Evolutionary conservation across 2,888 invertebrate species (phyloP).

Genomic region (Leucophora obtusa): DNA sequence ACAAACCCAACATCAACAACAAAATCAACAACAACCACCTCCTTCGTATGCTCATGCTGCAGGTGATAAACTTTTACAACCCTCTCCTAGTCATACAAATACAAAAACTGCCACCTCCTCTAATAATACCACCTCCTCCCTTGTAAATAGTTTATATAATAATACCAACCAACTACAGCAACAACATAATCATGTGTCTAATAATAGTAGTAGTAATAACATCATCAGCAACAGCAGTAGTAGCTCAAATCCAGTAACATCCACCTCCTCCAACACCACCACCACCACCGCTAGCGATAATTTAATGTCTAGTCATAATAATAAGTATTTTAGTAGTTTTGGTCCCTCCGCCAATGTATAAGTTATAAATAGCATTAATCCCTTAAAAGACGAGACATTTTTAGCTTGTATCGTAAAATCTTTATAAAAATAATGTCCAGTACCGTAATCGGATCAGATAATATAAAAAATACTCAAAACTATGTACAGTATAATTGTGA

Average conservation of each 20-base stretch:
- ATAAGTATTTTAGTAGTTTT: constrained; percentile 78
- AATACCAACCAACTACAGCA: constrained; percentile 53
- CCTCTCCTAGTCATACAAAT: constrained; percentile 61
- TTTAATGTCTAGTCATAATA: constrained; percentile 66
- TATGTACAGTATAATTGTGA: constrained; percentile 56
- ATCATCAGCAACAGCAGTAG: constrained; percentile 47
- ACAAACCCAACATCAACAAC: constrained; percentile 69
- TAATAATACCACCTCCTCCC: constrained; percentile 30
- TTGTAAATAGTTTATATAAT: constrained; percentile 51
- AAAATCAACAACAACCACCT: constrained; percentile 66
- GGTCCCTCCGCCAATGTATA: constrained; percentile 78
- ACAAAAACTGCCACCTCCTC: constrained; percentile 9
- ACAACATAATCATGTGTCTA: constrained; percentile 41
- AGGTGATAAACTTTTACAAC: constrained; percentile 70
- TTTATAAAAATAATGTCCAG: neutral
- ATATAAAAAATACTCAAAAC: constrained; percentile 16
- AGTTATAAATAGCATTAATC: constrained; percentile 54
- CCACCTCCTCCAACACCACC: constrained; percentile 18
- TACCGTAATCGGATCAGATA: neutral
- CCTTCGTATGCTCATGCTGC: constrained; percentile 66
- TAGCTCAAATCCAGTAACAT: constrained; percentile 55
- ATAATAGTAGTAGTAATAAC: neutral
- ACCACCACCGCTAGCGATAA: constrained; percentile 59
- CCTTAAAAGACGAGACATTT: neutral
- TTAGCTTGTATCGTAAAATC: constrained; percentile 28